Evolutionary conservation across 2,888 invertebrate genomes (phyloP).

Genomic region (Polydrusus tereticollis): DNA sequence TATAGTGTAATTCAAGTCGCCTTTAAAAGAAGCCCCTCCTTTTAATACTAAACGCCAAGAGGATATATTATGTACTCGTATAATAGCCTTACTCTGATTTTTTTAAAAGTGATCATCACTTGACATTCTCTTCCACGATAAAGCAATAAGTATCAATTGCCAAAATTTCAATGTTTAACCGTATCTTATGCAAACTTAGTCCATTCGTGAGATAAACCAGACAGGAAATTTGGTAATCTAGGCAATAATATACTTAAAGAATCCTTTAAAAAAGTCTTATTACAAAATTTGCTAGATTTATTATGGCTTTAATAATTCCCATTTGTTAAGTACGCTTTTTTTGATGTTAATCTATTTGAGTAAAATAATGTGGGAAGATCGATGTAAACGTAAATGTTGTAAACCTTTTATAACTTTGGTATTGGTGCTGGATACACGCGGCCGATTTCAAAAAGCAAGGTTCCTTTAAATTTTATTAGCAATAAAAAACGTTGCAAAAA

Average conservation of each 20-base stretch:
- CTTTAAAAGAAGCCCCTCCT: too few species aligned
- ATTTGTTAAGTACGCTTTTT: slow-evolving; percentile 19
- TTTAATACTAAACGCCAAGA: too few species aligned
- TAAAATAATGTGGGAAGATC: slow-evolving; percentile 36
- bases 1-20: too few species aligned
- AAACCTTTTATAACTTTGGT: background rate
- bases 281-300: slow-evolving; percentile 35
- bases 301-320: slow-evolving; percentile 32
- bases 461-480: background rate
- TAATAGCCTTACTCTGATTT: too few species aligned
- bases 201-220: slow-evolving; percentile 25
- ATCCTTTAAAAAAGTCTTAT: slow-evolving; percentile 25
- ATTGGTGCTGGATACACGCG: background rate
- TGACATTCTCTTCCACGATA: background rate
- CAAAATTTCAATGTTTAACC: background rate
- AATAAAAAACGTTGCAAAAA: background rate
- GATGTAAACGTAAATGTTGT: background rate
- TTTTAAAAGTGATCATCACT: background rate
- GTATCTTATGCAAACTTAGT: too few species aligned
- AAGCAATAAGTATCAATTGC: background rate
- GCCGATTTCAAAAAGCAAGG: background rate
- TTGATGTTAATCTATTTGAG: slow-evolving; percentile 27
- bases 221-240: slow-evolving; percentile 21
- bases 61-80: too few species aligned
- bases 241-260: slow-evolving; percentile 11